A percentile compares a stretch with the other conserved stretches of the same genome.
These are phyloP conservation scores for Sitophilus oryzae DNA, from an alignment of 1,140 invertebrate genomes.

Conservation along the genomic window DNA sequence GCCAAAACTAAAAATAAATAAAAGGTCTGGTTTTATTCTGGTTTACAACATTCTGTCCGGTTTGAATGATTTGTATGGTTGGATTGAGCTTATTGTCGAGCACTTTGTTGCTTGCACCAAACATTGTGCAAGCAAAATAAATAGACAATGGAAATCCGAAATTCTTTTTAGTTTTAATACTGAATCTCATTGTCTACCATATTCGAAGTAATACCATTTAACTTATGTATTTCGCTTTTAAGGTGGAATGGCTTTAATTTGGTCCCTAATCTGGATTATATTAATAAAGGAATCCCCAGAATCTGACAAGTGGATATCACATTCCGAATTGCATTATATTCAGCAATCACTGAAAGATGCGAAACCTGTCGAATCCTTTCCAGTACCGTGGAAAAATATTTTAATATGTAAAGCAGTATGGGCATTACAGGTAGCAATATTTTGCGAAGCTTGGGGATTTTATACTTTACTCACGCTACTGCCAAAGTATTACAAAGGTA, in stretches of 20 bases:
- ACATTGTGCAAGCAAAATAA: too few species aligned
- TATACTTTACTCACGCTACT: constrained; percentile 5
- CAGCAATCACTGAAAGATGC: background rate
- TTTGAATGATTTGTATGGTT: too few species aligned
- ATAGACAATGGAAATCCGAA: too few species aligned
- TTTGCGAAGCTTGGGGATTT: constrained; percentile 13
- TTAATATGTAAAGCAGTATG: constrained; percentile 1
- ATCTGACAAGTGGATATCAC: background rate
- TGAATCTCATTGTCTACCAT: too few species aligned
- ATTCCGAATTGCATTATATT: constrained; percentile 1
- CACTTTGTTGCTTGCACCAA: too few species aligned
- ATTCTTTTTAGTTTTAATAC: too few species aligned
- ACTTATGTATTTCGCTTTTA: too few species aligned
- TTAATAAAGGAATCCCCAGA: constrained; percentile 6
- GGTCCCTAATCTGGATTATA: background rate
- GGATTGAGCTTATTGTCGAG: too few species aligned
- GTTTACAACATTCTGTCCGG: too few species aligned
- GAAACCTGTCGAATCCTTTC: background rate
- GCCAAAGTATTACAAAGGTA: constrained; percentile 11
- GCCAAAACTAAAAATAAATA: too few species aligned
- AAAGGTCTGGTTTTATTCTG: too few species aligned
- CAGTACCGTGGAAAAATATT: background rate
- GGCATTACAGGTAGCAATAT: constrained; percentile 7
- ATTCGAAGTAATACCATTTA: too few species aligned
- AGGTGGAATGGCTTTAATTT: background rate